A percentile compares a stretch with the other conserved stretches of the same genome.
phyloP scores from a whole-genome alignment of 2,113 vertebrate species.

The Nothobranchius furzeri region DNA sequence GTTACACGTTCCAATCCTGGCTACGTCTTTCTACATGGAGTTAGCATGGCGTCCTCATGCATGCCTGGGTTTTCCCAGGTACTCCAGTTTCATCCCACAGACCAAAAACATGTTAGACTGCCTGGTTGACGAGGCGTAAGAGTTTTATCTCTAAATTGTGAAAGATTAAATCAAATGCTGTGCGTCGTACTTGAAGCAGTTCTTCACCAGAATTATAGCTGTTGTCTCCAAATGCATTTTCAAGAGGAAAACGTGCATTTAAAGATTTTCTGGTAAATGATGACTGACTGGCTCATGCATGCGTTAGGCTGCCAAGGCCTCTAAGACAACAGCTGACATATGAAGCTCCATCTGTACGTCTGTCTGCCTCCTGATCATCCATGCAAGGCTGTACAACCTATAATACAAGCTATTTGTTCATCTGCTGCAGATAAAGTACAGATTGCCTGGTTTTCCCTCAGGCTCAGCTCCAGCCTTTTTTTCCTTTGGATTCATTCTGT shows the following conservation, averaged over 20 bases:
- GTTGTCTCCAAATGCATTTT: background rate
- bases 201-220: background rate
- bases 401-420: background rate
- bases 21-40: too few species aligned
- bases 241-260: background rate
- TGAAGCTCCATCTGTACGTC: background rate
- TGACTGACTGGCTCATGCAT: background rate
- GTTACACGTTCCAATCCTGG: too few species aligned
- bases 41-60: too few species aligned
- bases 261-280: background rate
- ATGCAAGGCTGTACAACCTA: background rate
- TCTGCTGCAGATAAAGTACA: background rate
- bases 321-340: background rate
- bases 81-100: too few species aligned
- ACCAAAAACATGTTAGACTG: too few species aligned
- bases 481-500: background rate
- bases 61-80: too few species aligned
- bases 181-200: background rate
- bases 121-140: too few species aligned
- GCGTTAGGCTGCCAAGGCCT: background rate
- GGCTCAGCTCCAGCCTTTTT: background rate
- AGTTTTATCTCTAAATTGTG: too few species aligned
- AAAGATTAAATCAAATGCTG: too few species aligned
- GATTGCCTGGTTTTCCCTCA: background rate
- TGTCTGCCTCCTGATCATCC: background rate